phyloP scores from a whole-genome alignment of 2,113 vertebrate species.

The Sinocyclocheilus rhinocerous region DNA sequence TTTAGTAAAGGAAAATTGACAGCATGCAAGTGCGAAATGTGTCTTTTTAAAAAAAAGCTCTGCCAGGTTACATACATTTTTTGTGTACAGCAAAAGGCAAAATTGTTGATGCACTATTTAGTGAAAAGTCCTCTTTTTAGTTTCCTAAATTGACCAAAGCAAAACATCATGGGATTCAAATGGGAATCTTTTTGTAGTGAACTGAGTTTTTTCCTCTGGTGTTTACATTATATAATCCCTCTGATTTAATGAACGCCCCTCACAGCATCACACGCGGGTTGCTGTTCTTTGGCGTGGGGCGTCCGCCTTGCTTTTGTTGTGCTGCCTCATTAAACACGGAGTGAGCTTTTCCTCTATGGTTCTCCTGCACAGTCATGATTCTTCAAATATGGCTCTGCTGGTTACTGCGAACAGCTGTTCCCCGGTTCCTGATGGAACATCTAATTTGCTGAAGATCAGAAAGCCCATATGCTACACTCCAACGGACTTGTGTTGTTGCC shows the following conservation, averaged over 20 bases:
- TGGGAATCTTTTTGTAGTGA: not conserved
- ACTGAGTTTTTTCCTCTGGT: conserved; percentile 24
- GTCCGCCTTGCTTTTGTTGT: conserved; percentile 1
- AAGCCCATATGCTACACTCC: conserved; percentile 10
- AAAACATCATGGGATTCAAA: not conserved
- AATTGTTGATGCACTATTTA: not conserved
- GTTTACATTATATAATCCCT: conserved; percentile 41
- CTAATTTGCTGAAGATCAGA: conserved; percentile 10
- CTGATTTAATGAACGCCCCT: conserved; percentile 33
- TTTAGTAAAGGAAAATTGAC: not conserved
- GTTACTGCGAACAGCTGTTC: conserved; percentile 23
- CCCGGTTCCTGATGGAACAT: conserved; percentile 15
- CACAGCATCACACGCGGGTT: not conserved
- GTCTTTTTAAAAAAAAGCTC: not conserved
- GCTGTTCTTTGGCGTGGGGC: conserved; percentile 11
- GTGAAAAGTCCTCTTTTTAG: too few species aligned
- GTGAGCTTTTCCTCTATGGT: conserved; percentile 6
- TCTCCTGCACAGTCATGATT: conserved; percentile 33
- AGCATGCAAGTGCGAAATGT: not conserved
- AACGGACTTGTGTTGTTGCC: not conserved
- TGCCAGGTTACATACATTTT: not conserved
- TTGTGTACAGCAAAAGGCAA: not conserved
- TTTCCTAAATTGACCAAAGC: not conserved
- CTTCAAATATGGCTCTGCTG: conserved; percentile 30
- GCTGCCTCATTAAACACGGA: conserved; percentile 44